phyloP scores from a whole-genome alignment of 2,888 invertebrate genomes.

The Drosophila tanythrix region DNA sequence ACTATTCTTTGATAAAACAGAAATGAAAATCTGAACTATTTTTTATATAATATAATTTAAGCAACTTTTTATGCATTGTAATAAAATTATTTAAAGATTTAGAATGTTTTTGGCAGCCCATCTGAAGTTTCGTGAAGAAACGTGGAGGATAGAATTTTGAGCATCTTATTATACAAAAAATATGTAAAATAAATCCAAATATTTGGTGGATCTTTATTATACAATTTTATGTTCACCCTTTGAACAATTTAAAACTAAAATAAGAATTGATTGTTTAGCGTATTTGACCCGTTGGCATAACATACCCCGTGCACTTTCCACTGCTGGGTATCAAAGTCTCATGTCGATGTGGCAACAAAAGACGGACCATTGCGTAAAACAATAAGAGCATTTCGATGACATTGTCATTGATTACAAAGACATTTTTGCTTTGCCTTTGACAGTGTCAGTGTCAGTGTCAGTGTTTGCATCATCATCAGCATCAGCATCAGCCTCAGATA shows the following conservation, averaged over 20 bases:
- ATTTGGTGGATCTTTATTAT: neutral
- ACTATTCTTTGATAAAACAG: neutral
- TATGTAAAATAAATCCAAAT: neutral
- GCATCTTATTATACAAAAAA: neutral
- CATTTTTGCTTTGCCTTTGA: neutral
- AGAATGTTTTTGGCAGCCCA: neutral
- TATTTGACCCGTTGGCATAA: neutral
- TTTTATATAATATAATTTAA: neutral
- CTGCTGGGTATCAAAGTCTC: neutral
- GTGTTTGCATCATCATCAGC: neutral
- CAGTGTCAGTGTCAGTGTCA: neutral
- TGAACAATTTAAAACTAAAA: neutral
- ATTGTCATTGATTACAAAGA: neutral
- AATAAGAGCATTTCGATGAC: slow-evolving; percentile 2
- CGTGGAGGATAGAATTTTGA: neutral
- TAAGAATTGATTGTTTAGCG: neutral
- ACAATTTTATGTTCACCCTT: neutral
- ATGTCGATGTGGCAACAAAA: neutral
- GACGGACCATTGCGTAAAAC: slow-evolving; percentile 9
- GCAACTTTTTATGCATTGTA: too few species aligned
- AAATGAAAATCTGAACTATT: neutral
- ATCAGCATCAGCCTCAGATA: neutral
- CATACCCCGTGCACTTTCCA: neutral
- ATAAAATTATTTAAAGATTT: neutral
- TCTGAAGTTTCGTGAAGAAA: neutral